Evolutionary conservation across 2,113 vertebrate genomes (phyloP).

Genomic region (Isurus oxyrinchus): DNA sequence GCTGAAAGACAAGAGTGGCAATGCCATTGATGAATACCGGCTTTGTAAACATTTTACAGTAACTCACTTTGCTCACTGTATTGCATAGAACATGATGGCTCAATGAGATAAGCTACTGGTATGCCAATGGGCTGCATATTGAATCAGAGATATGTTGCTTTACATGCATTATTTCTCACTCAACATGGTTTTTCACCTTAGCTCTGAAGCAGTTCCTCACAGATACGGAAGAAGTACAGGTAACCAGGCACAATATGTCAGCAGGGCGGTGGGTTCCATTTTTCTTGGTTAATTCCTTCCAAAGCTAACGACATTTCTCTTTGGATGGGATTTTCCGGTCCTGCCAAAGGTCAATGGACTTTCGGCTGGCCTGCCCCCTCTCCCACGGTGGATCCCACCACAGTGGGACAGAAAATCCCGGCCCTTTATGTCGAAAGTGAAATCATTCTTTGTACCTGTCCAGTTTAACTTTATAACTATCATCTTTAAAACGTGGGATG

Average conservation of each 20-base stretch:
- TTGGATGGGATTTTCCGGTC: no score
- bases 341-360: no score
- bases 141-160: neutral
- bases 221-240: neutral
- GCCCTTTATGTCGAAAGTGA: neutral
- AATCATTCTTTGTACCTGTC: neutral
- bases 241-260: no score
- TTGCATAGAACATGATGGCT: neutral
- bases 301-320: neutral
- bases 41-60: neutral
- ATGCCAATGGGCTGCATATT: neutral
- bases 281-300: neutral
- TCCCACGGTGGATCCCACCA: no score
- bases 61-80: neutral
- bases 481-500: neutral
- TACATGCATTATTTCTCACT: neutral
- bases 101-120: neutral
- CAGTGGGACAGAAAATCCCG: no score
- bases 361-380: no score
- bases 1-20: neutral
- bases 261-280: neutral
- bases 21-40: neutral
- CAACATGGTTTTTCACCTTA: slow-evolving; percentile 42
- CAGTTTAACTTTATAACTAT: neutral
- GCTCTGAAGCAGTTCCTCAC: slow-evolving; percentile 41